These are phyloP conservation scores for Timema podura DNA, from an alignment of 2,888 invertebrate genomes.

Conservation along the genomic window DNA sequence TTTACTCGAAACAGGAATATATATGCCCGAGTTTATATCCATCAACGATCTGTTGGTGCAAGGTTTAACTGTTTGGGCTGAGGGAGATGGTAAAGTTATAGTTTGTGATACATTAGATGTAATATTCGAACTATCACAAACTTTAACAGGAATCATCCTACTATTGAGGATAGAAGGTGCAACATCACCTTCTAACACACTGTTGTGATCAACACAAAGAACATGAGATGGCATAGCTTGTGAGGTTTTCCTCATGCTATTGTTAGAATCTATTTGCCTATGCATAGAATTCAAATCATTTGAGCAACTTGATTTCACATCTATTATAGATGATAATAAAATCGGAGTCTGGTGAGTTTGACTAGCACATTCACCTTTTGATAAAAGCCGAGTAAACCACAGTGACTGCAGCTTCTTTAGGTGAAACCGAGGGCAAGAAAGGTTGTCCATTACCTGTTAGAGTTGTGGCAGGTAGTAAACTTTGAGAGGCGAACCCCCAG, in stretches of 20 bases:
- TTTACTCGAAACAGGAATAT: conserved; percentile 3
- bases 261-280: not conserved
- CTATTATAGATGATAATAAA: not conserved
- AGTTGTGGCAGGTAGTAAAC: too few species aligned
- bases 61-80: not conserved
- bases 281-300: not conserved
- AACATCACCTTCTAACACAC: not conserved
- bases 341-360: not conserved
- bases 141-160: conserved; percentile 8
- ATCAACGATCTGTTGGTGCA: not conserved
- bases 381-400: conserved; percentile 8
- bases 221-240: too few species aligned
- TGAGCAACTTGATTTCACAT: not conserved
- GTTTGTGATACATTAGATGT: conserved; percentile 6
- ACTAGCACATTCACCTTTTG: conserved; percentile 1
- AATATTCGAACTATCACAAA: not conserved
- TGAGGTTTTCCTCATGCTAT: too few species aligned
- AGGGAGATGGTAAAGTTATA: not conserved
- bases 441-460: not conserved
- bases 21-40: too few species aligned
- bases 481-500: too few species aligned
- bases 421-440: not conserved
- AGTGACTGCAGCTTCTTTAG: conserved; percentile 2
- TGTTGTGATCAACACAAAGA: too few species aligned
- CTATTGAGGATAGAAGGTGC: not conserved